phyloP scores from a whole-genome alignment of 2,113 vertebrate genomes.

The Gymnorhina tibicen region DNA sequence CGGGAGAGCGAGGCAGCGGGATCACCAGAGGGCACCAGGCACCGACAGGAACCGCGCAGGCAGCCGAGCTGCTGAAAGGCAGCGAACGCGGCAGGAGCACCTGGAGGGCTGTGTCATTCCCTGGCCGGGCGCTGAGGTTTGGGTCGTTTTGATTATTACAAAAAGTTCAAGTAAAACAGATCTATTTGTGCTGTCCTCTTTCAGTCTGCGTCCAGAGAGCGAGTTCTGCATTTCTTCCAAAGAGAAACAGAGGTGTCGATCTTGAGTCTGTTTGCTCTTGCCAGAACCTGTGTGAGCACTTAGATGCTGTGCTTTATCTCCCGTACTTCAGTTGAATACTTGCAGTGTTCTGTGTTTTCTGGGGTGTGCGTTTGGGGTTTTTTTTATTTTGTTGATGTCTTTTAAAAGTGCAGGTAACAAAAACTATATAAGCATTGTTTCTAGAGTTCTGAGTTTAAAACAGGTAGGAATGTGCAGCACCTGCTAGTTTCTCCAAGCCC shows the following conservation, averaged over 20 bases:
- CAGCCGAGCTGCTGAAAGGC: neutral
- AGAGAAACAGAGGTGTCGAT: neutral
- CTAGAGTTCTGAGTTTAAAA: neutral
- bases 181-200: fast-evolving
- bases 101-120: fast-evolving
- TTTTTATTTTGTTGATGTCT: neutral
- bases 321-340: fast-evolving
- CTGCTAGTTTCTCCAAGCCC: neutral
- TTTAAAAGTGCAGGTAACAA: neutral
- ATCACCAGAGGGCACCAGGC: neutral
- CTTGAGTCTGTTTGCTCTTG: neutral
- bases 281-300: neutral
- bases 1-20: fast-evolving
- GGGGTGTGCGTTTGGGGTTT: neutral
- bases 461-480: neutral
- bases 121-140: neutral
- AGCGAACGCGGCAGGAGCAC: too few relatives aligned
- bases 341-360: neutral
- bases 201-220: fast-evolving
- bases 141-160: neutral
- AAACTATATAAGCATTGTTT: neutral
- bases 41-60: neutral
- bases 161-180: neutral
- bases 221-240: neutral
- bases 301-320: fast-evolving